Conservation (phyloP, 2,797 vertebrate species). For the Galago senegalensis region DNA sequence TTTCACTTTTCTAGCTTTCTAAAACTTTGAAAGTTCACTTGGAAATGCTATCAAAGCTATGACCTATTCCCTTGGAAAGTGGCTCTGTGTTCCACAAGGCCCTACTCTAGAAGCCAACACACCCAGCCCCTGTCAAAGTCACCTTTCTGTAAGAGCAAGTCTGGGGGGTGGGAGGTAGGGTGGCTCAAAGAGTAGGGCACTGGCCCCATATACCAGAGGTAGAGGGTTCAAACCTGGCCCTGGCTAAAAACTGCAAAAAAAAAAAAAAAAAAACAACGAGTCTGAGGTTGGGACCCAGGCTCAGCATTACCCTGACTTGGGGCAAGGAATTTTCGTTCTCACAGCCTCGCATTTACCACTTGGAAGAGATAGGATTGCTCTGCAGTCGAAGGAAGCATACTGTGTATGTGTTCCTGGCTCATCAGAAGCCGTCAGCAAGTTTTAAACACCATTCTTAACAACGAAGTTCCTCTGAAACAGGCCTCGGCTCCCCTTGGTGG, state of each 20-base stretch:
- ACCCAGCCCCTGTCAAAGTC: rapidly evolving
- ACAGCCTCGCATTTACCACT: background rate
- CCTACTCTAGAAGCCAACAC: background rate
- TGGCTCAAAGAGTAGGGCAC: too few relatives aligned
- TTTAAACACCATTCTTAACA: background rate
- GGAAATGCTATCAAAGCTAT: background rate
- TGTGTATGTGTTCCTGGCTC: background rate
- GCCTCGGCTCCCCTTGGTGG: background rate
- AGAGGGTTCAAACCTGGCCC: too few relatives aligned
- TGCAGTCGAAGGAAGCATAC: background rate
- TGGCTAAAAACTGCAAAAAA: too few relatives aligned
- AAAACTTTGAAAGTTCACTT: background rate
- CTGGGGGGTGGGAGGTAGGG: too few relatives aligned
- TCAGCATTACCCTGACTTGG: background rate
- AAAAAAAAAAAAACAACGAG: too few relatives aligned
- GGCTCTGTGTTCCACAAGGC: rapidly evolving
- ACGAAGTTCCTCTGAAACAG: background rate
- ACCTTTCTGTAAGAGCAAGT: too few relatives aligned
- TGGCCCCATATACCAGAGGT: too few relatives aligned
- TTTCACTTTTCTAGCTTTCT: background rate
- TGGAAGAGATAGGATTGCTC: background rate
- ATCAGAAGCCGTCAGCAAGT: background rate
- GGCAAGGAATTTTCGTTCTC: background rate
- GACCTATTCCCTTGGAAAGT: background rate
- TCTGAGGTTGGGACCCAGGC: too few relatives aligned